Percentiles rank a stretch among this genome's conserved stretches.
Evolutionary conservation across 2,113 vertebrate species (phyloP).

Genomic region (Cardinalis cardinalis): DNA sequence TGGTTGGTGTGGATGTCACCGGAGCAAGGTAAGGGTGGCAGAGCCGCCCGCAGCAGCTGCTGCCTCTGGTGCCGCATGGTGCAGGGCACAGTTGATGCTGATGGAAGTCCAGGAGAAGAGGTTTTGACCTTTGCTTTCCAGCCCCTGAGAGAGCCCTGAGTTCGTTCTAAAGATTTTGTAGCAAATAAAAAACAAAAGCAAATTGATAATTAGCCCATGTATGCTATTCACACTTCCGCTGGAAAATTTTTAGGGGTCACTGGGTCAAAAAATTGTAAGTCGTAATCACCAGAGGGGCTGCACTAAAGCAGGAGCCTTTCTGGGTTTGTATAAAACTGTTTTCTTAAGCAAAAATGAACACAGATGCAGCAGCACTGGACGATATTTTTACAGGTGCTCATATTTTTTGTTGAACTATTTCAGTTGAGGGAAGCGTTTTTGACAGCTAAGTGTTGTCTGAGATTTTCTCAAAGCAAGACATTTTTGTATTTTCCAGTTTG

Average conservation of each 20-base stretch:
- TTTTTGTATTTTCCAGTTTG: conserved; percentile 22
- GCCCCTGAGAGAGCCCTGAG: neutral
- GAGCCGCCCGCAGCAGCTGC: fast-evolving
- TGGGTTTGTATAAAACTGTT: neutral
- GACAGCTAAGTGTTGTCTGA: conserved; percentile 1
- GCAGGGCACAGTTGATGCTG: fast-evolving
- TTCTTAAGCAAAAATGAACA: neutral
- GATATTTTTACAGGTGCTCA: neutral
- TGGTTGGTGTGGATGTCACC: conserved; percentile 91
- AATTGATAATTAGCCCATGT: neutral
- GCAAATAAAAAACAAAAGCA: neutral
- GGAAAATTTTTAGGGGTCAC: neutral
- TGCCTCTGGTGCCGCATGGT: fast-evolving
- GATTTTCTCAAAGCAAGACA: neutral
- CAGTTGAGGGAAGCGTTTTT: neutral
- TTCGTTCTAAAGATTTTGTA: neutral
- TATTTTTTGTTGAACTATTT: neutral
- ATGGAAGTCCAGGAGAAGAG: neutral
- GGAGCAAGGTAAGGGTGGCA: conserved; percentile 86
- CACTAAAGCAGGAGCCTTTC: neutral
- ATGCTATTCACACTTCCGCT: neutral
- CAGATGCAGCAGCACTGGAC: neutral
- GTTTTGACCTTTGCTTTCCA: neutral
- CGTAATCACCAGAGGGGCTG: neutral
- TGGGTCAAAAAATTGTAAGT: neutral